Evolutionary conservation across 92 coral and sea anemone genomes (phyloP), one percentile per base, ranked within the genome.

Genomic region (Epizoanthus stellaris): DNA sequence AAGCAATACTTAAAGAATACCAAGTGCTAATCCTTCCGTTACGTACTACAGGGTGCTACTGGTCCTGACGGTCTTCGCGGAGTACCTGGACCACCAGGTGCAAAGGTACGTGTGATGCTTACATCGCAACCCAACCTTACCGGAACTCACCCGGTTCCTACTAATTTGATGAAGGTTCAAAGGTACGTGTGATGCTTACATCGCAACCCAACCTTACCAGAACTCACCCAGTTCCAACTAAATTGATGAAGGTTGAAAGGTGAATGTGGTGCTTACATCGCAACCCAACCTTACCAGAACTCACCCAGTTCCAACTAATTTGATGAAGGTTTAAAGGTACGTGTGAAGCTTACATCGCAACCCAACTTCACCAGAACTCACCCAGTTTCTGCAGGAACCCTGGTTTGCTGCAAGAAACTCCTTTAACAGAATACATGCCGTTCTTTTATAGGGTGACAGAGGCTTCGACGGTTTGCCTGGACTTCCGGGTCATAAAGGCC

Each of bases 401-500:
- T 15, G 23, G 15, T 4, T 30, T 30, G 34, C 42, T 17, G 15
- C 11, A 15, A n/a, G 30, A 6, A 62, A 62, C 25, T 66, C 8
- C 6, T 68, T 0, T 69, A 69, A 36, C 52, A 52, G n/a, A 45
- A 25, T 47, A 7, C 10, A 3, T 52, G 21, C 2, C 13, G 34
- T 20, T 47, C 49, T 61, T 11, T 6, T 19, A 63, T 42, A 79
- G 83, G 83, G 83, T 79, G 83, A 79, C 72, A 62, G 83, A 36
- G 83, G 83, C 63, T 79, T 79, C 10, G 83, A 79, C n/a, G 83
- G 83, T 4, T 70, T 79, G 11, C 83, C 83, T 8, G 83, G 72
- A 0, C 83, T 79, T 42, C 83, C 83, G 14, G 83, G 83, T 42
- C 83, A 79, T 16, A 79, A 79, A 43, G 83, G 83, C 40, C 83